phyloP scores from a whole-genome alignment of 2,113 vertebrate genomes.

The Hyla sarda region DNA sequence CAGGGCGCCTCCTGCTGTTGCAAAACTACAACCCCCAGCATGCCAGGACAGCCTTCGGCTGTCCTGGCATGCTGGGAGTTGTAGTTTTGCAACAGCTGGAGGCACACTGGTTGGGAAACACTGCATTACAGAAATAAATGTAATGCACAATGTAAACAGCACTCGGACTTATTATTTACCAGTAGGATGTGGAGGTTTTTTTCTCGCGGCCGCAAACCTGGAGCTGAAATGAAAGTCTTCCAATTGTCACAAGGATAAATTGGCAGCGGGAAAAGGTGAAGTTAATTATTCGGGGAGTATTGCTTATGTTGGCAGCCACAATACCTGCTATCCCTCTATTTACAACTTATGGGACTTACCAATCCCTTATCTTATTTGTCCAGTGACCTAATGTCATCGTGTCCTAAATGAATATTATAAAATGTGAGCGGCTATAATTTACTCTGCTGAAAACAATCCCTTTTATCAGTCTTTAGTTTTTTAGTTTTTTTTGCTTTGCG shows the following conservation, averaged over 20 bases:
- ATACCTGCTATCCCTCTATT: slow-evolving; percentile 49
- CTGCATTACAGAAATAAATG: too few relatives aligned
- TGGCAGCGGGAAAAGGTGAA: slow-evolving; percentile 61
- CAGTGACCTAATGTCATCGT: slow-evolving; percentile 65
- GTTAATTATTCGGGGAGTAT: slow-evolving; percentile 58
- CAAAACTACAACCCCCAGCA: too few relatives aligned
- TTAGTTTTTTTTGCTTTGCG: neutral
- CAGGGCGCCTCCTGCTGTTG: too few relatives aligned
- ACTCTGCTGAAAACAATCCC: slow-evolving; percentile 4
- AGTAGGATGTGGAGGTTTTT: neutral
- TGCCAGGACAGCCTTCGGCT: too few relatives aligned
- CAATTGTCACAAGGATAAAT: slow-evolving; percentile 48
- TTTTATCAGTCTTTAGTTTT: slow-evolving; percentile 38
- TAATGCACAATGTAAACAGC: too few relatives aligned
- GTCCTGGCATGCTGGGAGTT: too few relatives aligned
- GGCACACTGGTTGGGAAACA: too few relatives aligned
- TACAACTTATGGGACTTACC: slow-evolving; percentile 61
- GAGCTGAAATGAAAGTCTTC: slow-evolving; percentile 18
- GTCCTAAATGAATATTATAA: slow-evolving; percentile 61
- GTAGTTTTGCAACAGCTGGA: too few relatives aligned
- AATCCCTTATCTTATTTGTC: slow-evolving; percentile 67
- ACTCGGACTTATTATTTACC: neutral
- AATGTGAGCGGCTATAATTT: neutral
- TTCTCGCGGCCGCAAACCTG: neutral
- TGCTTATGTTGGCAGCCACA: slow-evolving; percentile 67